Percentiles rank a stretch among this genome's conserved stretches.
Evolutionary conservation across 2,888 invertebrate species (phyloP).

Genomic region (Aspidiotus destructor): DNA sequence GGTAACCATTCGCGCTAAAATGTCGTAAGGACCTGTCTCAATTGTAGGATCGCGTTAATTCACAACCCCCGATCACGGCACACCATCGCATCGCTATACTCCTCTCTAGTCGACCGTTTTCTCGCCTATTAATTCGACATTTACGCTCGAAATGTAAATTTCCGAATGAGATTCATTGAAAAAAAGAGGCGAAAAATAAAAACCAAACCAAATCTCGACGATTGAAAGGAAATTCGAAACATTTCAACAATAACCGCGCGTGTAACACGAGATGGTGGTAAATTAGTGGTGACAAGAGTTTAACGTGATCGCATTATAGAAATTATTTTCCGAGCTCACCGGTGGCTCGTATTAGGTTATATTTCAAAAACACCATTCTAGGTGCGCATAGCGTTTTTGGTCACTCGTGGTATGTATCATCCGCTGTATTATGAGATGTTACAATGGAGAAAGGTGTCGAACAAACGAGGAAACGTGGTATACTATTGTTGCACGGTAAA

Average conservation of each 20-base stretch:
- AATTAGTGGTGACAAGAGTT: neutral
- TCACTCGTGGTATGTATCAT: no score
- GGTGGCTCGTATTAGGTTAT: no score
- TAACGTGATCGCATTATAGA: no score
- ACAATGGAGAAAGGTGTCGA: no score
- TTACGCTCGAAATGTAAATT: slow-evolving; percentile 3
- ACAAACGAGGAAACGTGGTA: no score
- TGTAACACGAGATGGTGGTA: neutral
- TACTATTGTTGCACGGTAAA: no score
- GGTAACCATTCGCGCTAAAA: slow-evolving; percentile 19
- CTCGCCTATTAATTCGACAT: neutral
- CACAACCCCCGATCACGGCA: neutral
- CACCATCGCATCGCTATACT: neutral
- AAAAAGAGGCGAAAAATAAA: neutral
- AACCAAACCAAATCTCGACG: no score
- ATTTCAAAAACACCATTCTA: no score
- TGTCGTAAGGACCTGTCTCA: slow-evolving; percentile 11
- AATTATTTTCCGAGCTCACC: no score
- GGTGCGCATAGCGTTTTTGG: no score
- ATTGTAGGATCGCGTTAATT: slow-evolving; percentile 6
- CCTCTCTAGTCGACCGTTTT: neutral
- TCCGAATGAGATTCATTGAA: neutral
- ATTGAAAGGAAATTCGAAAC: neutral
- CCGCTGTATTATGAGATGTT: no score
- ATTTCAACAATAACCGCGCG: neutral